Percentiles rank a stretch among this genome's conserved stretches.
Evolutionary conservation across 2,797 vertebrate genomes (phyloP).

Genomic region (Margarornis squamiger): DNA sequence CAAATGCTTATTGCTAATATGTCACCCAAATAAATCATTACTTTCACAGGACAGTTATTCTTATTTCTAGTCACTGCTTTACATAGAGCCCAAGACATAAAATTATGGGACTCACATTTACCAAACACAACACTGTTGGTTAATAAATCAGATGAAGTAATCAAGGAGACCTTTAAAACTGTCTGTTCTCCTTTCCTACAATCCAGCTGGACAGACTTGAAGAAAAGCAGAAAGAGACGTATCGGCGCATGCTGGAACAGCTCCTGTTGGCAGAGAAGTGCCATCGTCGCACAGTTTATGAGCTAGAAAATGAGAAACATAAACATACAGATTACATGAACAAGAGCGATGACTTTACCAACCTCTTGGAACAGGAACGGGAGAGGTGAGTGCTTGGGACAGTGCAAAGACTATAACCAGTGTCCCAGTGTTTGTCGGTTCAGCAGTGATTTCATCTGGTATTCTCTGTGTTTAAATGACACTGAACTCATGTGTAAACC

Average conservation of each 20-base stretch:
- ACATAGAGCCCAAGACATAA: background rate
- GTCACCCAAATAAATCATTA: background rate
- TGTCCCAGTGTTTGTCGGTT: background rate
- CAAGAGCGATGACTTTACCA: constrained; percentile 98
- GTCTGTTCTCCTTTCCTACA: constrained; percentile 34
- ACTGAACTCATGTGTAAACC: background rate
- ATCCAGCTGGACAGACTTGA: constrained; percentile 92
- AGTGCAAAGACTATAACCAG: background rate
- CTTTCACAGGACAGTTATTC: background rate
- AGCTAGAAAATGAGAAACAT: constrained; percentile 90
- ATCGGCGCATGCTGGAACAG: constrained; percentile 96
- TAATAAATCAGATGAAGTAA: constrained; percentile 42
- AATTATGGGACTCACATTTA: background rate
- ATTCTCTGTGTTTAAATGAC: background rate
- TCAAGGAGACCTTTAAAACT: constrained; percentile 12
- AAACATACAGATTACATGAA: constrained; percentile 95
- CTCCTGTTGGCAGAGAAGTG: constrained; percentile 94
- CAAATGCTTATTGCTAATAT: background rate
- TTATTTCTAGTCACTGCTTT: constrained; percentile 24
- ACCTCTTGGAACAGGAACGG: constrained; percentile 94
- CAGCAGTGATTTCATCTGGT: background rate
- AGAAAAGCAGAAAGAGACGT: constrained; percentile 93
- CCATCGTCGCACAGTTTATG: constrained; percentile 89
- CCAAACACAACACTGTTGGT: constrained; percentile 3
- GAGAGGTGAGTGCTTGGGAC: constrained; percentile 83